Evolutionary conservation across 2,888 invertebrate species (phyloP).

Genomic region (Leuctra nigra): DNA sequence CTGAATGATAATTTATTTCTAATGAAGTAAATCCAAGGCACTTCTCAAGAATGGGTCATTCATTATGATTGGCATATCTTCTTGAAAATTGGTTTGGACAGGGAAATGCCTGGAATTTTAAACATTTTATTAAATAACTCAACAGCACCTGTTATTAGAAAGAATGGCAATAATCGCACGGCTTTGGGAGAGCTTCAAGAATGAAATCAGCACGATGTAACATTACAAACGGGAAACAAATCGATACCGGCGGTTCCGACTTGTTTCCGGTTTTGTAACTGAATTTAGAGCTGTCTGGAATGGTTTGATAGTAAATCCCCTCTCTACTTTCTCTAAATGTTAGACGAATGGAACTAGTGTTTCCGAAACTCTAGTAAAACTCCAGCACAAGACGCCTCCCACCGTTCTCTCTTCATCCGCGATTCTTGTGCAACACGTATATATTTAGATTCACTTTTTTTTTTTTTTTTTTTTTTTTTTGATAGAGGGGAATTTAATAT

Average conservation of each 20-base stretch:
- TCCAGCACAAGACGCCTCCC: slow-evolving; percentile 4
- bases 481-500: neutral
- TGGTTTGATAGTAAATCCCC: slow-evolving; percentile 3
- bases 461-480: slow-evolving; percentile 1
- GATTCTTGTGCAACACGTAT: neutral
- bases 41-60: neutral
- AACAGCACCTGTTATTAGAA: too few relatives aligned
- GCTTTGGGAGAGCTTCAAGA: neutral
- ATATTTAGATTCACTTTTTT: neutral
- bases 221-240: too few relatives aligned
- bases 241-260: too few relatives aligned
- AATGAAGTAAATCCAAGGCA: neutral
- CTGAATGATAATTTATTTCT: slow-evolving; percentile 1
- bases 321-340: slow-evolving; percentile 6
- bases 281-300: slow-evolving; percentile 9
- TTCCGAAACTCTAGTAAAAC: neutral
- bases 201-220: slow-evolving; percentile 3
- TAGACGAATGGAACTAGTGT: neutral
- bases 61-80: too few relatives aligned
- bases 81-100: neutral
- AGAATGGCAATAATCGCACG: too few relatives aligned
- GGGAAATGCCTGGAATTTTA: slow-evolving; percentile 2
- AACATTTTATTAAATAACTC: neutral
- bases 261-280: too few relatives aligned
- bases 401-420: slow-evolving; percentile 6